Evolutionary conservation across 1,140 invertebrate genomes (phyloP), one percentile per base, ranked within the genome.

Genomic region (Tribolium castaneum): DNA sequence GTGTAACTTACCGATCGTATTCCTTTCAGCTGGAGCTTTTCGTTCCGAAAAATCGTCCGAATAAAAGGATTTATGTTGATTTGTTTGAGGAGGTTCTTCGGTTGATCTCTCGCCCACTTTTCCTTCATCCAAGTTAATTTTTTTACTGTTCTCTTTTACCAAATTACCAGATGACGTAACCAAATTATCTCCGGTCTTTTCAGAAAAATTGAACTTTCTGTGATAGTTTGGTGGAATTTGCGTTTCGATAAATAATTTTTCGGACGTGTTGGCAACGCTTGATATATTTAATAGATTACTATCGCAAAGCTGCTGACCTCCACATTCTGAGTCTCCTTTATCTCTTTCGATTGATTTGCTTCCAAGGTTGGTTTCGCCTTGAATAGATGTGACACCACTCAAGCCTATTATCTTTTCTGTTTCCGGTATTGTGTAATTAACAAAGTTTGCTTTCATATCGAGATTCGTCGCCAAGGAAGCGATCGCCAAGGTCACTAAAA

Each of bases 341-440:
- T 66, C 59, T 66, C 59, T 35, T 14, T 12, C 59, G 30, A 66
- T 66, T 66, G 59, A 66, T 66, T 66, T 66, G 30, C 45, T 66
- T 10, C 59, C 3, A 35, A 22, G 1, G 59, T 22, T 19, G 7
- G 6, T 9, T 14, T 59, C 19, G 10, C 19, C 54, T 22, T 35
- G 59, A n/a, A n/a, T 66, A 39, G 30, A 66, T 66, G 59, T 66
- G 59, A 66, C 59, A 35, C 30, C 12, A 66, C 59, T 66, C 59
- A 14, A 66, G 9, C 34, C 59, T 30, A 66, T 35, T 66, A 34
- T 35, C 25, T n/a, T 66, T 66, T 22, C 22, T 19, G 19, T n/a
- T 59, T 66, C 59, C 30, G 59, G 59, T 66, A 30, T 66, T 66
- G 59, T 66, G 59, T 66, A 66, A 66, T 66, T 66, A 66, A 35